Evolutionary conservation across 2,113 vertebrate genomes (phyloP).

Genomic region (Epinephelus fuscoguttatus): DNA sequence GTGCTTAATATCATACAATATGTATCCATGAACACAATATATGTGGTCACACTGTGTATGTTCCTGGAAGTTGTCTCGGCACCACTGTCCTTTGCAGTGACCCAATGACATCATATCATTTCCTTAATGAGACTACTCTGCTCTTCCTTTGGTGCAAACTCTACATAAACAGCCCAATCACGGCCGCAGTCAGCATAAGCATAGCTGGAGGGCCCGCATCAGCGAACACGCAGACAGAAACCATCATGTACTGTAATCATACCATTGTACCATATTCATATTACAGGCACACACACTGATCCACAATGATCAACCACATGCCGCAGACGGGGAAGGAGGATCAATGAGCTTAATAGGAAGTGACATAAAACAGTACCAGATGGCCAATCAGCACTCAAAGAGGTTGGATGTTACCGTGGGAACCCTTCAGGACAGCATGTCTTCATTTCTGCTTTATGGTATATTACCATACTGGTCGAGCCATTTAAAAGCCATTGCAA

Average conservation of each 20-base stretch:
- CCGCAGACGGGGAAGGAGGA: constrained; percentile 62
- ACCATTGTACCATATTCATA: constrained; percentile 70
- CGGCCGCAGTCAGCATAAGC: constrained; percentile 32
- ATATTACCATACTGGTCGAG: constrained; percentile 2
- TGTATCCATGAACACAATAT: background rate
- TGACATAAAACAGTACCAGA: constrained; percentile 81
- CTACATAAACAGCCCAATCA: constrained; percentile 75
- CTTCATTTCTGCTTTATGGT: constrained; percentile 48
- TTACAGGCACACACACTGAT: constrained; percentile 73
- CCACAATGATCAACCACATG: constrained; percentile 65
- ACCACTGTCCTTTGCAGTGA: constrained; percentile 46
- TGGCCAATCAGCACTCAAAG: constrained; percentile 75
- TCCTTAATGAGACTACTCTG: constrained; percentile 40
- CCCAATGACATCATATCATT: constrained; percentile 72
- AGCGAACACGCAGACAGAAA: constrained; percentile 57
- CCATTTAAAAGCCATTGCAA: constrained; percentile 25
- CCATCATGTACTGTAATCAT: constrained; percentile 67
- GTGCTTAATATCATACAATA: background rate
- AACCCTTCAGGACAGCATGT: constrained; percentile 52
- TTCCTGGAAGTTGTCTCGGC: constrained; percentile 16
- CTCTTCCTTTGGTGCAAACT: constrained; percentile 46
- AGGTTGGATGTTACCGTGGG: constrained; percentile 71
- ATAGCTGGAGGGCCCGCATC: constrained; percentile 62
- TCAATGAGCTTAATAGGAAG: constrained; percentile 76
- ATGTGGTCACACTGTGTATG: background rate